Evolutionary conservation across 2,888 invertebrate genomes (phyloP).

Genomic region (Sarcophaga subvicina): DNA sequence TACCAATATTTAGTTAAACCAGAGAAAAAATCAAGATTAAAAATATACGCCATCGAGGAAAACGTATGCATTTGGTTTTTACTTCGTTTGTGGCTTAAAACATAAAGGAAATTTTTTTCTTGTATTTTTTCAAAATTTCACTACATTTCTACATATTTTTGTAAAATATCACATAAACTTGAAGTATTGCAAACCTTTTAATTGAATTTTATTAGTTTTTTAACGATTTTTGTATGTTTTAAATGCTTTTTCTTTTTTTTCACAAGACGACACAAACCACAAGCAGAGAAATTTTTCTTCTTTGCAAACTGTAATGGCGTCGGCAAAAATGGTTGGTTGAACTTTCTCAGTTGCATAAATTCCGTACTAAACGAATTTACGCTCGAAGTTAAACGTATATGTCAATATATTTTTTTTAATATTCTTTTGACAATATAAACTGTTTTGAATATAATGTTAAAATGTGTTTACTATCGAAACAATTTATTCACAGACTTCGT

Average conservation of each 20-base stretch:
- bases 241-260: slow-evolving; percentile 69
- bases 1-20: slow-evolving; percentile 3
- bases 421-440: too few relatives aligned
- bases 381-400: too few relatives aligned
- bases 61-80: slow-evolving; percentile 62
- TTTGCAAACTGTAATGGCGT: slow-evolving; percentile 81
- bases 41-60: slow-evolving; percentile 62
- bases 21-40: slow-evolving; percentile 9
- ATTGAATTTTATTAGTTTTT: slow-evolving; percentile 20
- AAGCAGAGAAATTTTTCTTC: slow-evolving; percentile 77
- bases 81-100: slow-evolving; percentile 20
- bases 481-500: slow-evolving; percentile 2
- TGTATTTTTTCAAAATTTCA: slow-evolving; percentile 19
- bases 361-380: background rate
- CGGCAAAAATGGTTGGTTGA: slow-evolving; percentile 78
- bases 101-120: slow-evolving; percentile 3
- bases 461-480: background rate
- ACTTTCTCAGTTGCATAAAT: slow-evolving; percentile 51
- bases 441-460: too few relatives aligned
- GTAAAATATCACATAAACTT: background rate
- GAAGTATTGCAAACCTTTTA: slow-evolving; percentile 30
- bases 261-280: slow-evolving; percentile 71
- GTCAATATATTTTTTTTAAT: background rate
- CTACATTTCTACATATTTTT: background rate
- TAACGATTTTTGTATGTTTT: slow-evolving; percentile 38